These are phyloP conservation scores for Paragorgia papillata DNA, from an alignment of 92 coral and sea anemone species.

Conservation along the genomic window DNA sequence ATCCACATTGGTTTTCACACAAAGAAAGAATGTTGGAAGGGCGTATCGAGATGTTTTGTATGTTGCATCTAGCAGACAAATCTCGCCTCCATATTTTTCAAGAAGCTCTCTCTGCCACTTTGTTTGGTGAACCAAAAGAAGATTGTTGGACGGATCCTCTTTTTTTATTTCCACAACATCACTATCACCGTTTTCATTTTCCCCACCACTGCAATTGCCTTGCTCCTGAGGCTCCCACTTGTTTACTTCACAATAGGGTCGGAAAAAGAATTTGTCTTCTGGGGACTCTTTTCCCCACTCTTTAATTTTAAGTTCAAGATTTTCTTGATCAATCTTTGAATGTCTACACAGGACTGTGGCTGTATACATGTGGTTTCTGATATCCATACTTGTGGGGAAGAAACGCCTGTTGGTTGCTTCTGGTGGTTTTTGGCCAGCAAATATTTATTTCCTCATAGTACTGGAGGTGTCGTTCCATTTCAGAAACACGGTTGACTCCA, in stretches of 20 bases:
- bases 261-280: slow-evolving; percentile 41
- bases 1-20: slow-evolving; percentile 62
- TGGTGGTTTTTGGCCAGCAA: slow-evolving; percentile 16
- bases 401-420: slow-evolving; percentile 38
- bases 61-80: slow-evolving; percentile 58
- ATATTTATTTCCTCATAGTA: slow-evolving; percentile 21
- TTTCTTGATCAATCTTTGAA: slow-evolving; percentile 48
- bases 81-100: slow-evolving; percentile 52
- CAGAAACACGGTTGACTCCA: slow-evolving; percentile 60
- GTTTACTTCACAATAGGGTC: slow-evolving; percentile 26
- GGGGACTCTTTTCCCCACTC: slow-evolving; percentile 37
- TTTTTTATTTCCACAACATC: slow-evolving; percentile 10
- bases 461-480: slow-evolving; percentile 57
- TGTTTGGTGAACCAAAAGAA: slow-evolving; percentile 56
- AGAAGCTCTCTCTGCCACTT: slow-evolving; percentile 51
- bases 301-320: slow-evolving; percentile 40
- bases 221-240: not conserved
- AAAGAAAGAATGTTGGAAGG: slow-evolving; percentile 54
- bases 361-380: slow-evolving; percentile 32
- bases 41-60: slow-evolving; percentile 64
- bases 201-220: not conserved
- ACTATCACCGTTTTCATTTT: slow-evolving; percentile 7
- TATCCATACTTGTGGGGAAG: slow-evolving; percentile 22
- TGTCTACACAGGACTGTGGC: not conserved
- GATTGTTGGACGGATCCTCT: slow-evolving; percentile 32